A percentile compares a stretch with the other conserved stretches of the same genome.
These are phyloP conservation scores for Enteromius viviparus DNA, from an alignment of 2,797 vertebrate species.

Conservation along the genomic window DNA sequence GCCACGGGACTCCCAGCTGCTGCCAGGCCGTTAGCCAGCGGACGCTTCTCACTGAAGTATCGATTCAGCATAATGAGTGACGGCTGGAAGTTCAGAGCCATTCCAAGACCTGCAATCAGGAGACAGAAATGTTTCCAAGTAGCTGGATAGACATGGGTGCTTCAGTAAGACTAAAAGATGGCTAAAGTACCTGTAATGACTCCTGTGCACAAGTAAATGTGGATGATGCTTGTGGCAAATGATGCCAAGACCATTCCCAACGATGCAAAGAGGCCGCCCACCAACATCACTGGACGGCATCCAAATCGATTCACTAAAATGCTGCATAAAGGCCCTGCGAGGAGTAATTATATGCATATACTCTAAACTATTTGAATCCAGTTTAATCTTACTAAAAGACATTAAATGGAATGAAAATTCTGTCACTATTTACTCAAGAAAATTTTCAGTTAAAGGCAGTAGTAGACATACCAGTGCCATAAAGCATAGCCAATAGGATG, in stretches of 20 bases:
- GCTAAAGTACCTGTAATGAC: constrained; percentile 80
- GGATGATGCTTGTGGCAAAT: constrained; percentile 78
- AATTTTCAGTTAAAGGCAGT: neutral
- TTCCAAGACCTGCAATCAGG: constrained; percentile 77
- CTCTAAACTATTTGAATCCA: neutral
- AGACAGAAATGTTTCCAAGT: neutral
- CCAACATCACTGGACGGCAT: constrained; percentile 85
- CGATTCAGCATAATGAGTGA: constrained; percentile 87
- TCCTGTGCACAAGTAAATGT: constrained; percentile 81
- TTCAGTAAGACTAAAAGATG: neutral
- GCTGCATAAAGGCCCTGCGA: constrained; percentile 81
- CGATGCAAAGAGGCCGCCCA: constrained; percentile 83
- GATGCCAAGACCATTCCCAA: constrained; percentile 83
- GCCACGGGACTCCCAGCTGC: constrained; percentile 86
- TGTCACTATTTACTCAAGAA: no score
- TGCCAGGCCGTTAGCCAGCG: constrained; percentile 82
- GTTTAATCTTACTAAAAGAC: neutral
- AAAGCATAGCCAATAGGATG: constrained; percentile 86
- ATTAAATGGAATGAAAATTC: neutral
- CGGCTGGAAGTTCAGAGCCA: constrained; percentile 87
- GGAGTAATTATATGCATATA: constrained; percentile 1
- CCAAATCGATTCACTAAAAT: constrained; percentile 85
- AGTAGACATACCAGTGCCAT: constrained; percentile 80
- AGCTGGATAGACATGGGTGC: neutral
- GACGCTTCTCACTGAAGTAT: constrained; percentile 82